Base-by-base conservation (phyloP, 2,888 invertebrate genomes). In the Chrysomela aeneicollis region DNA sequence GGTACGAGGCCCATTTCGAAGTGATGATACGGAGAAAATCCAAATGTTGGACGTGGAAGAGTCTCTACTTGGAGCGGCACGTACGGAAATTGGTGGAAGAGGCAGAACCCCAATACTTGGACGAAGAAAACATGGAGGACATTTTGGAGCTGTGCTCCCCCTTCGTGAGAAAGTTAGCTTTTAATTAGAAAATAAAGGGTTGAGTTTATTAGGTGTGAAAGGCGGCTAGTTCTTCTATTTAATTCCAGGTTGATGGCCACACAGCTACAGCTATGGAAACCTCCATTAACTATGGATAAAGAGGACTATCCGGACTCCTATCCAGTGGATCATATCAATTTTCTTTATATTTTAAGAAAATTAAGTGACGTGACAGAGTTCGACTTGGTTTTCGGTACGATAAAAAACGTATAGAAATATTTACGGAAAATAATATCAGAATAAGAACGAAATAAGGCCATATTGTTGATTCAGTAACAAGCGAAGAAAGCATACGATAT, bases 241-340 rank as follows among this genome's bases (percentile, higher is more conserved):
- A 42, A 42, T 15, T 15, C 1, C 3, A 57, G 57, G n/a, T 15
- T 57, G 61, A 75, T 81, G 10, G 76, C 88, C 9, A 85, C 83
- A 17, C 85, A 88, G 75, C 75, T 88, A 30, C 86, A 85, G 79
- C 82, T 85, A 26, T 85, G 86, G 74, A 83, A 84, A 46, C 86
- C 86, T 47, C 87, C 87, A 0, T 72, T 76, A 5, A 85, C 77
- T 0, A 76, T 77, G 71, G 78, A 81, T 2, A 72, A 76, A 47
- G 81, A 82, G 12, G 84, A 84, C 63, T 75, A 79, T 21, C 81
- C 81, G 0, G 80, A 82, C 47, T 77, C 82, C 1, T 81, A 78
- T 57, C 79, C 83, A 0, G 78, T 80, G 26, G 85, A 88, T 67
- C 90, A 90, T 70, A 86, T 90, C 46, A 87, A 87, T 8, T 79